Conservation (phyloP, 2,797 vertebrate species). For the Phalloptychus januarius region DNA sequence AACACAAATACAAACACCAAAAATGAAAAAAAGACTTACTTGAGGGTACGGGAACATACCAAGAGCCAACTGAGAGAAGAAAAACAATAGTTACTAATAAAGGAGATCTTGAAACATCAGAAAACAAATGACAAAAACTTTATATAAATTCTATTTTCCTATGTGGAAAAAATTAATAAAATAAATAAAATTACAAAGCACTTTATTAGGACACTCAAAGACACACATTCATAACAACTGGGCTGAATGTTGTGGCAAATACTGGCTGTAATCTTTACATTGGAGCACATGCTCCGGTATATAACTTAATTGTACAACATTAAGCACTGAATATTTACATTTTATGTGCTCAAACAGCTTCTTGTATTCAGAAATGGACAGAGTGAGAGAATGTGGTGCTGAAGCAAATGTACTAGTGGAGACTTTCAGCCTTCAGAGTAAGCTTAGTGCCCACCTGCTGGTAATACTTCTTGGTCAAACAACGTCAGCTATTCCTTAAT, state of each 20-base stretch:
- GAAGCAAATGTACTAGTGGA: conserved; percentile 34
- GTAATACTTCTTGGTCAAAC: conserved; percentile 63
- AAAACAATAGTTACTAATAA: background rate
- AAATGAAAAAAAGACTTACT: conserved; percentile 86
- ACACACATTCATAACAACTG: background rate
- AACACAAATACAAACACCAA: background rate
- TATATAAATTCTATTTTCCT: background rate
- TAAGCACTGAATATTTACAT: background rate
- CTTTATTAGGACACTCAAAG: too few species aligned
- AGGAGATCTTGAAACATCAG: background rate
- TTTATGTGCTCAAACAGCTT: background rate
- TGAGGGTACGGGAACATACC: conserved; percentile 99
- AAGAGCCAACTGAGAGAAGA: conserved; percentile 88
- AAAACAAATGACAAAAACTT: background rate
- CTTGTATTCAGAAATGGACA: conserved; percentile 23
- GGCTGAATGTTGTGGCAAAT: background rate
- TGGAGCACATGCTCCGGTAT: background rate
- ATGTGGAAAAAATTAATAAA: background rate
- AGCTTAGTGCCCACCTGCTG: conserved; percentile 60
- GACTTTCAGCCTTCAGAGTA: conserved; percentile 62
- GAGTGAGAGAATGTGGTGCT: conserved; percentile 26
- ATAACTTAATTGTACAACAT: background rate
- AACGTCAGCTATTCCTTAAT: conserved; percentile 72
- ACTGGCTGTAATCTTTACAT: background rate
- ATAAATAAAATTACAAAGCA: too few species aligned